Percentiles rank a stretch among this genome's conserved stretches.
These are phyloP conservation scores for Dendronephthya gigantea DNA, from an alignment of 64 coral and sea anemone species.

Conservation along the genomic window DNA sequence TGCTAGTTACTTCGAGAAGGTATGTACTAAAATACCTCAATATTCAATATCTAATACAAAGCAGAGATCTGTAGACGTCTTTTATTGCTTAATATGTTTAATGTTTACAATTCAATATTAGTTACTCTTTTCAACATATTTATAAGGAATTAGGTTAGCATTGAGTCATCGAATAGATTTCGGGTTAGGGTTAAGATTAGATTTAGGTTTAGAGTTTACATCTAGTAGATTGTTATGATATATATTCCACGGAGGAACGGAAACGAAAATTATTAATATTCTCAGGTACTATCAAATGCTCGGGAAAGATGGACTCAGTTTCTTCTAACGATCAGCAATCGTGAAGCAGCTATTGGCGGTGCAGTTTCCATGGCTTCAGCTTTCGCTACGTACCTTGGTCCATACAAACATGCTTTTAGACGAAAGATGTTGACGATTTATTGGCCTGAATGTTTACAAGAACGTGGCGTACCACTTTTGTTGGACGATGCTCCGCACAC, in stretches of 20 bases:
- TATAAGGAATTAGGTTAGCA: no score
- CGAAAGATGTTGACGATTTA: slow-evolving; percentile 77
- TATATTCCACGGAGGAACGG: no score
- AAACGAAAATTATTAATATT: no score
- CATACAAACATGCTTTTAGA: slow-evolving; percentile 67
- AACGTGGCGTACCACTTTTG: slow-evolving; percentile 43
- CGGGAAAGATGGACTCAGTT: slow-evolving; percentile 79
- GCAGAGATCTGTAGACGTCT: no score
- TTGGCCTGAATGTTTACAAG: slow-evolving; percentile 82
- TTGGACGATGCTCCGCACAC: slow-evolving; percentile 19
- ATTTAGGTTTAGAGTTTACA: no score
- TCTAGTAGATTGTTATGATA: no score
- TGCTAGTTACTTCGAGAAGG: slow-evolving; percentile 94
- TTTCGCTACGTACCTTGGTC: slow-evolving; percentile 90
- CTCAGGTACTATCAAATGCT: slow-evolving; percentile 77
- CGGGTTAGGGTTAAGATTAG: no score
- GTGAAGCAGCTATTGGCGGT: slow-evolving; percentile 68
- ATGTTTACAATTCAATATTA: no score
- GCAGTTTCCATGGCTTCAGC: slow-evolving; percentile 78
- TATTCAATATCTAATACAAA: no score
- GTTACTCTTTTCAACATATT: no score
- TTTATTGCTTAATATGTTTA: no score
- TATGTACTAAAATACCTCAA: not conserved
- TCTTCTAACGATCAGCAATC: slow-evolving; percentile 62
- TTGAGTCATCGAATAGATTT: no score